Base-by-base conservation (phyloP, 2,113 vertebrate species). In the Riparia riparia region DNA sequence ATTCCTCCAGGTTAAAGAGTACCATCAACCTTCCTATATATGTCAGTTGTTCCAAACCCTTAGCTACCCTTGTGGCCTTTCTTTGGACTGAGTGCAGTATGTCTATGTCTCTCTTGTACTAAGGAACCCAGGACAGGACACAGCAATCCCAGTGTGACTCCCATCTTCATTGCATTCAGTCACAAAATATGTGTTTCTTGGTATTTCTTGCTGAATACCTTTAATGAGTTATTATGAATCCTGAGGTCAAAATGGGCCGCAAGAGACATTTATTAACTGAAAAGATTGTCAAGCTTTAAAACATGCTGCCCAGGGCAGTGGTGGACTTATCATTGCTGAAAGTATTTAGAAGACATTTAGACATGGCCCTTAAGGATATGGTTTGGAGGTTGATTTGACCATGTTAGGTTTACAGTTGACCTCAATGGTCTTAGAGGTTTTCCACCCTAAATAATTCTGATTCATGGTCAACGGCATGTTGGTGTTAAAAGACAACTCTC, bases 351-450 rank as follows among this genome's bases (percentile, higher is more conserved):
- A 90, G 18, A 58, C 0, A 0, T 4, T 7, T 20, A 78, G 34
- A 26, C 0, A 1, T 42, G 29, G 12, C 2, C 2, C 6, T 68
- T 31, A 26, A 8, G 4, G 21, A 32, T 37, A 19, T 16, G 6
- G 6, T 64, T 84, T 64, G 45, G 21, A 60, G 22, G 5, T 69
- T 14, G 14, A 29, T 6, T 61, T 56, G 8, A 2, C 2, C 39
- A 7, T 14, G 5, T 4, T 41, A 37, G 4, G 1, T 44, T 82
- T 17, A 44, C 0, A 0, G 12, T 12, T 66, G 41, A n/a, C 34
- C 7, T 61, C 1, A 3, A 11, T 21, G 14, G 66, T 34, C 9
- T 70, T 22, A 20, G 22, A 8, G 7, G 12, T 73, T 93, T 65
- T 61, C 10, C 16, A 66, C 6, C 7, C 6, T 61, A 51, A 44